phyloP scores from a whole-genome alignment of 2,888 invertebrate species.

The Chamaedrilus cognettii region DNA sequence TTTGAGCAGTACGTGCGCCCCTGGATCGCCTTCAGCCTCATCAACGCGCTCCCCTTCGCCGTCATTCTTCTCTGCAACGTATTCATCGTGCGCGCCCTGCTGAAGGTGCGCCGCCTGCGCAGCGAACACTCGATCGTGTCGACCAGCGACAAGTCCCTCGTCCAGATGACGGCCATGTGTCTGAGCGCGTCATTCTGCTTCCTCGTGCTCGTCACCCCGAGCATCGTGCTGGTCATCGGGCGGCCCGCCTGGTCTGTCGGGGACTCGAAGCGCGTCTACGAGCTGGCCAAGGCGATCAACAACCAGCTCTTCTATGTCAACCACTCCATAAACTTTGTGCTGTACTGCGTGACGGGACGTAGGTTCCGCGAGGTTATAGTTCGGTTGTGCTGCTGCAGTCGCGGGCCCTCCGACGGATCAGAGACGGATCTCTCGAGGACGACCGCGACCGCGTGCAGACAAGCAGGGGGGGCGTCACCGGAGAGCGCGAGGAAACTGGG shows the following conservation, averaged over 20 bases:
- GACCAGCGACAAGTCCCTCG: slow-evolving; percentile 16
- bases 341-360: slow-evolving; percentile 37
- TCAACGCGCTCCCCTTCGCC: slow-evolving; percentile 34
- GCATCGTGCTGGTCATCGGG: slow-evolving; percentile 39
- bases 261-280: slow-evolving; percentile 24
- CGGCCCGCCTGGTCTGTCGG: slow-evolving; percentile 37
- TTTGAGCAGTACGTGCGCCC: slow-evolving; percentile 40
- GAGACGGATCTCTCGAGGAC: no score
- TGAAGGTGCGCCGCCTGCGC: slow-evolving; percentile 15
- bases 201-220: slow-evolving; percentile 40
- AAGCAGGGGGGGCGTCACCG: no score
- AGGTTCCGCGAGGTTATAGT: slow-evolving; percentile 29
- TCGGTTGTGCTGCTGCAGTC: no score
- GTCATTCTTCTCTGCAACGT: slow-evolving; percentile 38
- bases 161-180: slow-evolving; percentile 37
- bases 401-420: no score
- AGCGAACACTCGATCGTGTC: slow-evolving; percentile 10
- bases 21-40: slow-evolving; percentile 38
- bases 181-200: slow-evolving; percentile 40
- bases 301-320: slow-evolving; percentile 38
- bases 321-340: slow-evolving; percentile 38
- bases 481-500: no score
- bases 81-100: slow-evolving; percentile 37
- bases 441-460: no score
- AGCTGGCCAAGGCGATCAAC: slow-evolving; percentile 32